These are phyloP conservation scores for Eolophus roseicapilla DNA, from an alignment of 2,113 vertebrate species.

Conservation along the genomic window DNA sequence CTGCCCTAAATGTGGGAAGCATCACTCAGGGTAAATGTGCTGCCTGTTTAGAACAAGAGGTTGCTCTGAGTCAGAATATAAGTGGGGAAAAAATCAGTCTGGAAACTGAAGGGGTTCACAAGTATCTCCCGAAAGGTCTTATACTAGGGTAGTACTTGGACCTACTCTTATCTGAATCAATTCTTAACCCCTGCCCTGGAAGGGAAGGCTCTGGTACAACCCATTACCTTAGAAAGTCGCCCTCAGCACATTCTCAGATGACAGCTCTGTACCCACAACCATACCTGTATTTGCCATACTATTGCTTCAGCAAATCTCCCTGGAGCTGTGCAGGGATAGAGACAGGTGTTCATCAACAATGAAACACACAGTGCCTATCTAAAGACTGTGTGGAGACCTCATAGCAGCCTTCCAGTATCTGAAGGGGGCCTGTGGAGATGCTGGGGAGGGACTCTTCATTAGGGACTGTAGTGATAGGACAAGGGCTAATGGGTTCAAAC, in stretches of 20 bases:
- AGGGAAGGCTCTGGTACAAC: background rate
- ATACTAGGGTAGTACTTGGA: background rate
- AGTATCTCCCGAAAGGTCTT: background rate
- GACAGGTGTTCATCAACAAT: background rate
- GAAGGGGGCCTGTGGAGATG: too few species aligned
- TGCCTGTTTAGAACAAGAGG: background rate
- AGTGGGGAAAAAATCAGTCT: background rate
- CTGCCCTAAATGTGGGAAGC: background rate
- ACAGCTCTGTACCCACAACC: background rate
- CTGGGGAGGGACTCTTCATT: too few species aligned
- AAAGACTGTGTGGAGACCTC: too few species aligned
- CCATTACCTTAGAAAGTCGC: background rate
- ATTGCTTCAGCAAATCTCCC: background rate
- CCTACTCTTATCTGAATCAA: background rate
- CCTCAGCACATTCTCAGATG: background rate
- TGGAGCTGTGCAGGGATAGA: background rate
- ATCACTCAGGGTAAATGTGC: background rate
- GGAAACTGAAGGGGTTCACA: background rate
- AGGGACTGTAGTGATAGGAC: too few species aligned
- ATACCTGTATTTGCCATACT: background rate
- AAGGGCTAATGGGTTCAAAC: too few species aligned
- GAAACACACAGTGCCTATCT: background rate
- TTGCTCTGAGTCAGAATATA: background rate
- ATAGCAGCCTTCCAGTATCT: too few species aligned
- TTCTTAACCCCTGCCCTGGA: background rate